Base-by-base conservation (phyloP, 2,888 invertebrate species). In the Stenolophus ochropezus region DNA sequence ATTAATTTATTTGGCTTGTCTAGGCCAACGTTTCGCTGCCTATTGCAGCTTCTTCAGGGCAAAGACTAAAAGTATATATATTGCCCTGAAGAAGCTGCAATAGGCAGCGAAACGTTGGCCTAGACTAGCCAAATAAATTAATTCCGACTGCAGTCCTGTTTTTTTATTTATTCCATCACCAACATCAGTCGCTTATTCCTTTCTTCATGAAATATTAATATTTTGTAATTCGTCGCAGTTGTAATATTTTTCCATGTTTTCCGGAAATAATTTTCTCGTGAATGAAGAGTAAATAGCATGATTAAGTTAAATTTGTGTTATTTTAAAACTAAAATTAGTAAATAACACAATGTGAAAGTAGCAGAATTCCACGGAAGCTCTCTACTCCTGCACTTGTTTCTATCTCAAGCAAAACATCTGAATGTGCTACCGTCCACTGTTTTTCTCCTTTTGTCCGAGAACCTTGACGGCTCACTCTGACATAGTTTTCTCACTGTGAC, bases 341-440 rank as follows among this genome's bases (percentile, higher is more conserved):
- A 75, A 75, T 51, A 75, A 56, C 21, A 53, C 33, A 69, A 33
- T 76, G 76, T 76, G 76, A 76, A 76, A 76, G 76, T 76, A 51
- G 27, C 53, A 27, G n/a, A 1, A 23, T 21, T 61, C 14, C 23
- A 61, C 25, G 23, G 25, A 23, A 61, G 25, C 4, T 23, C 23
- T 25, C n/a, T 14, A n/a, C 58, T 11, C n/a, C 21, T 56, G 18
- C 11, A 18, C 20, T 61, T 61, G 14, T 61, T 25, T 61, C 61
- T 42, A 61, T 61, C 61, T 61, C 20, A 14, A 21, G 61, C 61
- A 61, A 61, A 61, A 61, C 61, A 61, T 25, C 21, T 21, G 33
- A 3, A 42, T 42, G 33, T 33, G 33, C 33, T 42, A 42, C 33
- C 2, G 33, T 3, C 61, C 25, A 61, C 61, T 61, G 61, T 61